A percentile compares a stretch with the other conserved stretches of the same genome.
Conservation (phyloP, 1,140 invertebrate species). For the Drosophila kohkoa region DNA sequence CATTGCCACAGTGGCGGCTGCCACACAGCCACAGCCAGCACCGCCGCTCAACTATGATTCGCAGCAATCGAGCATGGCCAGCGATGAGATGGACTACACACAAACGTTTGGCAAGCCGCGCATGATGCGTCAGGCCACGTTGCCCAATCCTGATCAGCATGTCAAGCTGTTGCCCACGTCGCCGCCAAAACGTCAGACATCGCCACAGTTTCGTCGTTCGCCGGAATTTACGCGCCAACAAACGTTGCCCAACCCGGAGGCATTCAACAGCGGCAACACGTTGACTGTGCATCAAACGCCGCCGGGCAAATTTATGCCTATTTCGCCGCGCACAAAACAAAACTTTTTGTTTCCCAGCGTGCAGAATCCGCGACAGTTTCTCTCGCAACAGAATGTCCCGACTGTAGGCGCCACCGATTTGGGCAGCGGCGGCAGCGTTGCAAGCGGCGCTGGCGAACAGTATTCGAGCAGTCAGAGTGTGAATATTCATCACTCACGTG, state of each 20-base stretch:
- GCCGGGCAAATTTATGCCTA: conserved; percentile 80
- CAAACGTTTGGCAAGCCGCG: conserved; percentile 68
- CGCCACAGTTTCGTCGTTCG: conserved; percentile 80
- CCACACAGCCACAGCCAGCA: background rate
- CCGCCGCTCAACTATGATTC: conserved; percentile 69
- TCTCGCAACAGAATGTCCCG: conserved; percentile 83
- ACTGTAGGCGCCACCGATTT: conserved; percentile 65
- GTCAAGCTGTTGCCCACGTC: conserved; percentile 83
- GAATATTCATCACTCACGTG: conserved; percentile 77
- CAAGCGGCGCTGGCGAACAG: conserved; percentile 69
- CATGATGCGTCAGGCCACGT: conserved; percentile 79
- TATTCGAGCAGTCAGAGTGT: conserved; percentile 84
- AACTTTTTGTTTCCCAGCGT: conserved; percentile 84
- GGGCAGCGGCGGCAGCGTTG: conserved; percentile 63
- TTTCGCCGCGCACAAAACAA: conserved; percentile 82
- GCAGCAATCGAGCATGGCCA: conserved; percentile 63
- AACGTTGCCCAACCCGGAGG: conserved; percentile 82
- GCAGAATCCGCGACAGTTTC: conserved; percentile 78
- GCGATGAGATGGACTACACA: conserved; percentile 71
- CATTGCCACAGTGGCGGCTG: background rate
- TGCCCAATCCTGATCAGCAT: conserved; percentile 84
- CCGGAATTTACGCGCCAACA: conserved; percentile 84
- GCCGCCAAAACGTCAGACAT: conserved; percentile 83
- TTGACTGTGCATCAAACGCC: conserved; percentile 71
- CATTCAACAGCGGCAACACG: conserved; percentile 76